Base-by-base conservation (phyloP, 1,140 invertebrate genomes). In the Sesamia nonagrioides region DNA sequence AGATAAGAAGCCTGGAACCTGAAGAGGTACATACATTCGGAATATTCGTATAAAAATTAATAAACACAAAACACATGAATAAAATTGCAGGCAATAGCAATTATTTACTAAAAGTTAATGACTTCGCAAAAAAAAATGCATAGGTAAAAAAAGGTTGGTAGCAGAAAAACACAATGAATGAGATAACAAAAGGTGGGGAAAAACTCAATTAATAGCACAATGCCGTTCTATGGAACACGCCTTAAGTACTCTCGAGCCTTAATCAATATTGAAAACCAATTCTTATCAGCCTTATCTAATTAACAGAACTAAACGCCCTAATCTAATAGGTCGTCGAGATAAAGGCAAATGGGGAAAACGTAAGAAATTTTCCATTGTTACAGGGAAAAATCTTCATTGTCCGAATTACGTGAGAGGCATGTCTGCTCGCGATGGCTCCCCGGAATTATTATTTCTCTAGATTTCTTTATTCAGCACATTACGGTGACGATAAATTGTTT, bases 321-420 rank as follows among this genome's bases (percentile, higher is more conserved):
- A 75, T 75, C 73, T 75, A 9, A 61, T 37, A 18, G 72, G 35
- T 50, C 17, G 58, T 27, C 63, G 18, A 63, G 42, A 66, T 52
- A 76, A 63, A 18, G 74, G 48, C 21, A 52, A 48, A 69, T 69
- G 42, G 75, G 35, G 50, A 68, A 76, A 69, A 37, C 33, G 35
- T 13, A 79, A 69, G 27, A 77, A 87, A 85, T 85, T 83, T 78
- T 74, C 83, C 52, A 79, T 77, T 82, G 82, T 81, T 78, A 79
- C 68, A 68, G 84, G 84, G 58, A 75, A 90, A 90, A 90, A 84
- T 82, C 75, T 83, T 86, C 82, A 90, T 90, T 91, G 89, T 91
- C 78, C 83, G 83, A 83, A 86, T 73, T 87, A 91, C 89, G 88
- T 89, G 90, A 82, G 79, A 63, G 61, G 87, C 86, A 88, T 89